Evolutionary conservation across 1,140 invertebrate genomes (phyloP).

Genomic region (Bombyx mori): DNA sequence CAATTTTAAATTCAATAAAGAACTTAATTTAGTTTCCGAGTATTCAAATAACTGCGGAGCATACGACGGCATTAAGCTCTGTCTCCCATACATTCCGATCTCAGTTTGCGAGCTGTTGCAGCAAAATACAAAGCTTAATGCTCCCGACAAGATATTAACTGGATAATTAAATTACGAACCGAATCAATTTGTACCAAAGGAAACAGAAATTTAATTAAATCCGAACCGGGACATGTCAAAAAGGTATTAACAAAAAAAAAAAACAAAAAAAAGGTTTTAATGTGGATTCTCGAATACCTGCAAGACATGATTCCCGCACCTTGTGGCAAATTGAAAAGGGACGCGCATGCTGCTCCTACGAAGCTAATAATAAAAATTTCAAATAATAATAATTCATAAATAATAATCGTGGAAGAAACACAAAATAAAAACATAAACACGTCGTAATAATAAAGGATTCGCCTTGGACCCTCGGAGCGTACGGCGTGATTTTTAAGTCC

Average conservation of each 20-base stretch:
- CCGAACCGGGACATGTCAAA: conserved; percentile 52
- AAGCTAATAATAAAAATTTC: conserved; percentile 63
- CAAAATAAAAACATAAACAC: conserved; percentile 65
- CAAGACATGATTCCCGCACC: conserved; percentile 26
- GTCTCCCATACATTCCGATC: conserved; percentile 12
- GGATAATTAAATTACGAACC: conserved; percentile 43
- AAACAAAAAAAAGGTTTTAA: conserved; percentile 15
- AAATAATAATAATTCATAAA: conserved; percentile 72
- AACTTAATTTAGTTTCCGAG: conserved; percentile 6
- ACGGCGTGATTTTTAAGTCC: conserved; percentile 30
- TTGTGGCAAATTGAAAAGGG: conserved; percentile 67
- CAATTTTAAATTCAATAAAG: not conserved
- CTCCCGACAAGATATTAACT: conserved; percentile 18
- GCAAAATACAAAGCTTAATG: conserved; percentile 11
- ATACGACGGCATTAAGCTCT: conserved; percentile 10
- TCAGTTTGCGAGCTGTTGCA: conserved; percentile 14
- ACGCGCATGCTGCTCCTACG: conserved; percentile 49
- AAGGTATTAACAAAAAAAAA: conserved; percentile 42
- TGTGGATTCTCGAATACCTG: conserved; percentile 37
- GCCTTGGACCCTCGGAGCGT: conserved; percentile 24
- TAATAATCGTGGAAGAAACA: conserved; percentile 63
- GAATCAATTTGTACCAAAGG: conserved; percentile 53
- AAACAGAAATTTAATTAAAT: conserved; percentile 54
- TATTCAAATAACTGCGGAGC: not conserved
- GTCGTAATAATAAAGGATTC: conserved; percentile 69